Evolutionary conservation across 2,888 invertebrate species (phyloP).

Genomic region (Orgyia antiqua): DNA sequence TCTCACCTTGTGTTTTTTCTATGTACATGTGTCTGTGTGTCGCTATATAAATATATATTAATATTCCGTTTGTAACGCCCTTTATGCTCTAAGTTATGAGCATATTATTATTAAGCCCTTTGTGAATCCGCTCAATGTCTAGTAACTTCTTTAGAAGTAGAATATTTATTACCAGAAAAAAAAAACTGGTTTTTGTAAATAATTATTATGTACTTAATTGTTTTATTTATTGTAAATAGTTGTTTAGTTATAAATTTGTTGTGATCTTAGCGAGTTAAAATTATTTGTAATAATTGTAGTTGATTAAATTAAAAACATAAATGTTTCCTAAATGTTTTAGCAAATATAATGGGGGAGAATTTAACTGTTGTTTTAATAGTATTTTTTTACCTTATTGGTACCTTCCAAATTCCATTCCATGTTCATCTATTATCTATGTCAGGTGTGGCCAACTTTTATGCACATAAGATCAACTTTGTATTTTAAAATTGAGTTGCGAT

Average conservation of each 20-base stretch:
- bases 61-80: no score
- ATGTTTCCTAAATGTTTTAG: constrained; percentile 59
- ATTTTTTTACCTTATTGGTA: no score
- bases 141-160: no score
- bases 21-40: no score
- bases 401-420: neutral
- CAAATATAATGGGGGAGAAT: constrained; percentile 60
- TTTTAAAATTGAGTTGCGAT: no score
- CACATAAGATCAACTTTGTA: no score
- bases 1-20: no score
- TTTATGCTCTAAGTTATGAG: no score
- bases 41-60: no score
- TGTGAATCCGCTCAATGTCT: no score
- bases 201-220: constrained; percentile 35
- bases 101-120: no score
- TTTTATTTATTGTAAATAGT: constrained; percentile 67
- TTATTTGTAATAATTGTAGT: constrained; percentile 42
- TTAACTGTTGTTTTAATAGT: constrained; percentile 25
- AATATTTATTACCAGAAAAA: constrained; percentile 40
- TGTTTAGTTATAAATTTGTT: constrained; percentile 52
- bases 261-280: constrained; percentile 60
- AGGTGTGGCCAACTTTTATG: no score
- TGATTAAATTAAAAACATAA: constrained; percentile 35
- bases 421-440: neutral
- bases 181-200: constrained; percentile 60